Conservation (phyloP, 2,113 vertebrate species). For the Hemiscyllium ocellatum region DNA sequence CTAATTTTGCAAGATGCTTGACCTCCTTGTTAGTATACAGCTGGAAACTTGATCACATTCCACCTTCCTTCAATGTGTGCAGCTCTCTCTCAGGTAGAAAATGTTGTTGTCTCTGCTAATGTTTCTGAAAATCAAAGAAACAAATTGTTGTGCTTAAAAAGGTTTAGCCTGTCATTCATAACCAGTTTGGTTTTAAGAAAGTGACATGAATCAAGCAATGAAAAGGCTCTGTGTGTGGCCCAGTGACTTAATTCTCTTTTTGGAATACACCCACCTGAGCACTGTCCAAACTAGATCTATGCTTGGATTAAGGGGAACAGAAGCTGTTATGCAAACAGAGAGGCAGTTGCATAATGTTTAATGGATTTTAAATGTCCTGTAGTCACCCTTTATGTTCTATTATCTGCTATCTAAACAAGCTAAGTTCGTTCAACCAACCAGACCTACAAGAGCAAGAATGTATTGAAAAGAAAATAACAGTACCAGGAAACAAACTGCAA, state of each 20-base stretch:
- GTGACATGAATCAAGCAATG: constrained; percentile 20
- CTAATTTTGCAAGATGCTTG: too few species aligned
- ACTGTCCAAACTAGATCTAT: constrained; percentile 33
- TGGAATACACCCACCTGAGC: constrained; percentile 35
- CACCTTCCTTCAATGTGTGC: not conserved
- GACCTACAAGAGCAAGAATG: constrained; percentile 29
- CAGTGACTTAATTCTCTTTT: constrained; percentile 30
- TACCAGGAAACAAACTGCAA: constrained; percentile 35
- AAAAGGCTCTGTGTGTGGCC: constrained; percentile 25
- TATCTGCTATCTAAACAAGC: constrained; percentile 35
- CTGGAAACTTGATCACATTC: not conserved
- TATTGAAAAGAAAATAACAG: constrained; percentile 36
- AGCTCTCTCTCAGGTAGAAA: not conserved
- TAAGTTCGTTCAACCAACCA: constrained; percentile 29
- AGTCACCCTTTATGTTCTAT: constrained; percentile 33
- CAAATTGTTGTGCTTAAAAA: constrained; percentile 33
- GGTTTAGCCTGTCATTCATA: constrained; percentile 22
- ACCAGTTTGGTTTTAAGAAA: constrained; percentile 16
- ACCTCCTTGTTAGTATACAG: not conserved
- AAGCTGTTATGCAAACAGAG: constrained; percentile 36
- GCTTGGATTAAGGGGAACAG: constrained; percentile 36
- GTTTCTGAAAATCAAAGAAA: constrained; percentile 33
- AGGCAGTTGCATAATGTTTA: constrained; percentile 37
- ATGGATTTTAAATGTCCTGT: constrained; percentile 36
- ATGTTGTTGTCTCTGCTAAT: not conserved